A percentile compares a stretch with the other conserved stretches of the same genome.
phyloP scores from a whole-genome alignment of 2,797 vertebrate species.

The Catharus ustulatus region DNA sequence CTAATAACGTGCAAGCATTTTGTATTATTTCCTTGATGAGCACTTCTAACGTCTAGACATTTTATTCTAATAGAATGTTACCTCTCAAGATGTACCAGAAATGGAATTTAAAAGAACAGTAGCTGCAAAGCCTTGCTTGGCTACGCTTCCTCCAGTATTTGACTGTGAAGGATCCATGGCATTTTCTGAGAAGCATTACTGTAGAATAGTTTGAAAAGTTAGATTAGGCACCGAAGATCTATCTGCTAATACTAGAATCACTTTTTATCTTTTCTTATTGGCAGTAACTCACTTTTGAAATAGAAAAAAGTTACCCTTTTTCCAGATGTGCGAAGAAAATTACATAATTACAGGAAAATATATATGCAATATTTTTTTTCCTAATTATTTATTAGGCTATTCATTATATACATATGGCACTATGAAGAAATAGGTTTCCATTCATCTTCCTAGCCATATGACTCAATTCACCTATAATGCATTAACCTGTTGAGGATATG shows the following conservation, averaged over 20 bases:
- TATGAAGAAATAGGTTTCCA: background rate
- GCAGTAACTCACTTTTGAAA: background rate
- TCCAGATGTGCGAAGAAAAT: background rate
- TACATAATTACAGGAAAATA: conserved; percentile 1
- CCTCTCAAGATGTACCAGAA: background rate
- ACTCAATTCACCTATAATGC: conserved; percentile 22
- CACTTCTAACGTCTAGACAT: background rate
- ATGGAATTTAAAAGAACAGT: background rate
- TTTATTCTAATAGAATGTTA: background rate
- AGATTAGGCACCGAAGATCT: background rate
- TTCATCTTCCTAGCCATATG: background rate
- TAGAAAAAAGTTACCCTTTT: conserved; percentile 7
- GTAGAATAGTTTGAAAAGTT: background rate
- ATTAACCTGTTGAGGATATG: background rate
- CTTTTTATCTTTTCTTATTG: conserved; percentile 10
- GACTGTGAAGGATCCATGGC: background rate
- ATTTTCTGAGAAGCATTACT: background rate
- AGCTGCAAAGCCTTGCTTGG: background rate
- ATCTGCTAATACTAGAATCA: background rate
- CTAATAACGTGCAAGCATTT: background rate
- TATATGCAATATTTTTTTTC: background rate
- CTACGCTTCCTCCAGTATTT: background rate
- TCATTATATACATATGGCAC: background rate
- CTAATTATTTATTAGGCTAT: conserved; percentile 35
- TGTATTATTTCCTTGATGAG: background rate